phyloP scores from a whole-genome alignment of 2,797 vertebrate genomes.

The Stomatorhinus walkeri region DNA sequence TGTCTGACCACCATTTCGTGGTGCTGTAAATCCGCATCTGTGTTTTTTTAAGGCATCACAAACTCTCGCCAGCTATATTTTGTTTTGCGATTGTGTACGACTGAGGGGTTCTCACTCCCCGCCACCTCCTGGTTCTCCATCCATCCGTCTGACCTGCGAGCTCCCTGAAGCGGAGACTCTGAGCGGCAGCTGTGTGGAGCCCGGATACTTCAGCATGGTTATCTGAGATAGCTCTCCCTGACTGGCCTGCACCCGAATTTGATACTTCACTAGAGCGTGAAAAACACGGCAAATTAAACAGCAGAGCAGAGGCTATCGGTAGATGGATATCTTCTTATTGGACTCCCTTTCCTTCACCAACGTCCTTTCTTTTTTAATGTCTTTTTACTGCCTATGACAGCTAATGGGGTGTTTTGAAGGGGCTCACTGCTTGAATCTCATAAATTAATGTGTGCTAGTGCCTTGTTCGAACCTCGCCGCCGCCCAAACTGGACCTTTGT shows the following conservation, averaged over 20 bases:
- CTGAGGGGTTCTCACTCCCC: not conserved
- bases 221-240: constrained; percentile 82
- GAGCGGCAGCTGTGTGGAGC: constrained; percentile 50
- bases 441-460: not conserved
- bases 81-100: not conserved
- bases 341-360: constrained; percentile 67
- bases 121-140: not conserved
- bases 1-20: not conserved
- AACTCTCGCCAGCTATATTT: not conserved
- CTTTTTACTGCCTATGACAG: not conserved
- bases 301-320: constrained; percentile 77
- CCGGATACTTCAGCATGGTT: constrained; percentile 81
- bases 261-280: constrained; percentile 93
- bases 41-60: not conserved
- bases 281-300: constrained; percentile 90
- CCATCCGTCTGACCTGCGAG: not conserved
- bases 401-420: not conserved
- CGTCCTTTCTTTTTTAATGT: constrained; percentile 38
- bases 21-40: not conserved
- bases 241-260: constrained; percentile 79
- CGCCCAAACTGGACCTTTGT: not conserved
- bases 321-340: constrained; percentile 94
- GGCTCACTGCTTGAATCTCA: not conserved
- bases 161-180: not conserved
- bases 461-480: not conserved